Percentiles rank a stretch among this genome's conserved stretches.
phyloP scores from a whole-genome alignment of 2,888 invertebrate species.

The Eilema sororculum region DNA sequence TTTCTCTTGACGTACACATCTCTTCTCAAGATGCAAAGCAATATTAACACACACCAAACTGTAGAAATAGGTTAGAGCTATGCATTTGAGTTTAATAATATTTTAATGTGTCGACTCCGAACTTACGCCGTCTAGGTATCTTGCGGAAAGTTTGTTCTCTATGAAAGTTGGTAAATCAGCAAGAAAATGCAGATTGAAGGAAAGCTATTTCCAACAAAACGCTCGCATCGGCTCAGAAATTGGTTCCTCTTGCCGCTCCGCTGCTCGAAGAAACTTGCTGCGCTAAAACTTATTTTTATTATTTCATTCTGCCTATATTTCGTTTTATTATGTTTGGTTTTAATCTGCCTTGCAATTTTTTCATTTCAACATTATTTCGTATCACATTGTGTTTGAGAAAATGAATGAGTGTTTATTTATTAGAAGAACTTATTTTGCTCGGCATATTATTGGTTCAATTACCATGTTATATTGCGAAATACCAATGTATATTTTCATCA shows the following conservation, averaged over 20 bases:
- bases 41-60: conserved; percentile 6
- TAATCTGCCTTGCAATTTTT: conserved; percentile 69
- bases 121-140: conserved; percentile 68
- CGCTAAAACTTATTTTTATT: conserved; percentile 83
- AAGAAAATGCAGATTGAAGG: conserved; percentile 87
- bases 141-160: conserved; percentile 69
- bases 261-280: conserved; percentile 81
- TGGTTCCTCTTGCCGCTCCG: conserved; percentile 83
- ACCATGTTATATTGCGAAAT: neutral
- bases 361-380: conserved; percentile 38
- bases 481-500: neutral
- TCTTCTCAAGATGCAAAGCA: neutral
- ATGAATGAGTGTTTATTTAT: neutral
- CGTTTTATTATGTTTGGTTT: conserved; percentile 76
- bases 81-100: conserved; percentile 65
- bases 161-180: conserved; percentile 87
- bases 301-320: conserved; percentile 73
- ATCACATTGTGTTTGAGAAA: neutral
- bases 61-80: conserved; percentile 23
- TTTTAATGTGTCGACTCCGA: conserved; percentile 72
- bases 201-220: conserved; percentile 87
- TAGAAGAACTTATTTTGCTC: neutral
- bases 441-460: neutral
- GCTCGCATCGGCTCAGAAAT: conserved; percentile 85
- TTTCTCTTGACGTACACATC: neutral